Conservation (phyloP, 2,113 vertebrate genomes). For the Columba janthina region DNA sequence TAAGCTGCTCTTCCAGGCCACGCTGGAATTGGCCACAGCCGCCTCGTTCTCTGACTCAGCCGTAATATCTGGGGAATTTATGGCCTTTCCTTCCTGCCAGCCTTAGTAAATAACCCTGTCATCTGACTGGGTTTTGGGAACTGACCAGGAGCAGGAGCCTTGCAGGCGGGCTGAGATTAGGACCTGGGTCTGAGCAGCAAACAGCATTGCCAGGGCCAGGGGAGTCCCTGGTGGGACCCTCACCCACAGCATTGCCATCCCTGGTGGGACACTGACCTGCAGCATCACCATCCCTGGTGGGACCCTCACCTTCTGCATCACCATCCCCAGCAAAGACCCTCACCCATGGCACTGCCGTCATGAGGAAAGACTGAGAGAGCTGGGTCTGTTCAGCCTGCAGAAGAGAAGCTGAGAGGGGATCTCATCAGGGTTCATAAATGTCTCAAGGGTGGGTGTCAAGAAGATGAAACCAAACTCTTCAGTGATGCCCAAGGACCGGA, state of each 20-base stretch:
- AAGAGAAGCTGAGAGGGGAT: too few relatives aligned
- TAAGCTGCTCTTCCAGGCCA: neutral
- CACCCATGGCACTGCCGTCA: fast-evolving
- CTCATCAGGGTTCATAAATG: too few relatives aligned
- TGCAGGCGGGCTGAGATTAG: neutral
- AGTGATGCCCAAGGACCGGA: too few relatives aligned
- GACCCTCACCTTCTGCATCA: neutral
- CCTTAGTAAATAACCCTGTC: conserved; percentile 37
- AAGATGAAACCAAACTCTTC: too few relatives aligned
- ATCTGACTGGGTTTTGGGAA: conserved; percentile 43
- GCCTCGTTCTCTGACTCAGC: conserved; percentile 37
- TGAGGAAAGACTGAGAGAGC: too few relatives aligned
- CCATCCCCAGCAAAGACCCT: fast-evolving
- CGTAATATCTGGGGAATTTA: conserved; percentile 52
- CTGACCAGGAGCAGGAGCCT: neutral
- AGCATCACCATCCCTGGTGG: neutral
- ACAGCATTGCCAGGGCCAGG: neutral
- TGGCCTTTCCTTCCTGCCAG: conserved; percentile 66
- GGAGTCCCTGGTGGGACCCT: neutral
- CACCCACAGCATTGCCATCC: neutral
- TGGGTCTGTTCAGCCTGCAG: too few relatives aligned
- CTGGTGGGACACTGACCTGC: neutral
- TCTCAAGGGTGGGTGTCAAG: too few relatives aligned
- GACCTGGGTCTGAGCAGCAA: neutral
- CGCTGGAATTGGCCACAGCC: neutral